phyloP scores from a whole-genome alignment of 1,140 invertebrate species.

The Hypsibius dujardini region DNA sequence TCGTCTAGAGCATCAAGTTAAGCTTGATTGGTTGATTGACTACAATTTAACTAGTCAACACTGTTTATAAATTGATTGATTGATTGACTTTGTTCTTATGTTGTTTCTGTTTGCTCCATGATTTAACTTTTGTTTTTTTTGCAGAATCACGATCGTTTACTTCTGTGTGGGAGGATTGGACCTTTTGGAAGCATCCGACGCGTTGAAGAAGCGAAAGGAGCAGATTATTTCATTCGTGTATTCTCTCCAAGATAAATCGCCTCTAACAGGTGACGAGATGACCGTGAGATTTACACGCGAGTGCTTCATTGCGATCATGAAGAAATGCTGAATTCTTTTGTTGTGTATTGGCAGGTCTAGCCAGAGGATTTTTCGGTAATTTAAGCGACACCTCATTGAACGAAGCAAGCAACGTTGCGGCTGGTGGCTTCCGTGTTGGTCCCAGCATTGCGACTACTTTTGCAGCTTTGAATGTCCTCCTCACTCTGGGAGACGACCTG shows the following conservation, averaged over 20 bases:
- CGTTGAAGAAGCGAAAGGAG: background rate
- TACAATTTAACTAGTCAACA: too few species aligned
- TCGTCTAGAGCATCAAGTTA: too few species aligned
- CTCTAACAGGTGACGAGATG: too few species aligned
- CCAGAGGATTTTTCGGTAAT: conserved; percentile 9
- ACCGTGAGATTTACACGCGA: too few species aligned
- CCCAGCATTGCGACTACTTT: conserved; percentile 70
- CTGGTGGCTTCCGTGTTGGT: background rate
- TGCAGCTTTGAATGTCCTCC: conserved; percentile 60
- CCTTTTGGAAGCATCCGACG: background rate
- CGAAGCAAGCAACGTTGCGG: too few species aligned
- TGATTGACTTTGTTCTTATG: too few species aligned
- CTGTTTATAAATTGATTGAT: too few species aligned
- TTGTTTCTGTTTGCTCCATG: too few species aligned
- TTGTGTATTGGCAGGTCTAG: background rate
- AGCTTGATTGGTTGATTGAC: too few species aligned
- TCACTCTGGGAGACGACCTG: conserved; percentile 81
- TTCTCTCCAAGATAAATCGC: conserved; percentile 10
- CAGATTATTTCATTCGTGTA: background rate
- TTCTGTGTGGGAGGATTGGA: conserved; percentile 10
- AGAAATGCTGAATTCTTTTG: conserved; percentile 8
- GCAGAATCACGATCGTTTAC: background rate
- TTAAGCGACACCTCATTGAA: background rate
- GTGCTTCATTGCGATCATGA: too few species aligned
- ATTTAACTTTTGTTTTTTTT: too few species aligned